Percentiles rank a stretch among this genome's conserved stretches.
Conservation (phyloP, 2,888 invertebrate species). For the Eudemis profundana region DNA sequence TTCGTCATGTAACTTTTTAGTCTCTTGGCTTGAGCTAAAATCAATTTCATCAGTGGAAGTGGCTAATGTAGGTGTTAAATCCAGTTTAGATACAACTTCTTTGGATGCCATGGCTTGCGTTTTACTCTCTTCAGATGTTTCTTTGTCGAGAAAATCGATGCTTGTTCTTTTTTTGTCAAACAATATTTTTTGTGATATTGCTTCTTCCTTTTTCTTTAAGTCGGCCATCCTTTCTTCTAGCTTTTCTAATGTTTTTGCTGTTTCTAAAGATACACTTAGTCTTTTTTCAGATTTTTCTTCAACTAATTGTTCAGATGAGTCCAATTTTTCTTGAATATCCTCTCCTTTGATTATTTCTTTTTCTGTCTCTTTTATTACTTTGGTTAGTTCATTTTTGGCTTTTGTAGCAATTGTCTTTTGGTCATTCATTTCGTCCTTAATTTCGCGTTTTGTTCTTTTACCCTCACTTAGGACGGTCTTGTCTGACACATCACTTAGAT, state of each 20-base stretch:
- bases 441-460: constrained; percentile 64
- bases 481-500: constrained; percentile 77
- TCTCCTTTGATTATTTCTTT: not conserved
- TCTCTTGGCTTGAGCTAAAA: constrained; percentile 15
- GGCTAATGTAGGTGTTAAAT: not conserved
- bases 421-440: constrained; percentile 48
- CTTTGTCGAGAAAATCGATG: constrained; percentile 10
- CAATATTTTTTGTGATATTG: constrained; percentile 46
- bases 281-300: constrained; percentile 53
- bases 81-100: not conserved
- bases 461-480: constrained; percentile 76
- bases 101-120: not conserved
- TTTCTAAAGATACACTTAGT: constrained; percentile 66
- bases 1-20: constrained; percentile 30
- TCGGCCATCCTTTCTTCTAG: constrained; percentile 77
- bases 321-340: not conserved
- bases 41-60: constrained; percentile 23
- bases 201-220: constrained; percentile 67
- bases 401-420: not conserved
- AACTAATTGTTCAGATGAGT: not conserved
- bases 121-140: constrained; percentile 6
- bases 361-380: constrained; percentile 2
- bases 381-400: constrained; percentile 14
- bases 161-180: constrained; percentile 32
- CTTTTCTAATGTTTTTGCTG: constrained; percentile 77